Evolutionary conservation across 1,140 invertebrate genomes (phyloP).

Genomic region (Nymphalis io): DNA sequence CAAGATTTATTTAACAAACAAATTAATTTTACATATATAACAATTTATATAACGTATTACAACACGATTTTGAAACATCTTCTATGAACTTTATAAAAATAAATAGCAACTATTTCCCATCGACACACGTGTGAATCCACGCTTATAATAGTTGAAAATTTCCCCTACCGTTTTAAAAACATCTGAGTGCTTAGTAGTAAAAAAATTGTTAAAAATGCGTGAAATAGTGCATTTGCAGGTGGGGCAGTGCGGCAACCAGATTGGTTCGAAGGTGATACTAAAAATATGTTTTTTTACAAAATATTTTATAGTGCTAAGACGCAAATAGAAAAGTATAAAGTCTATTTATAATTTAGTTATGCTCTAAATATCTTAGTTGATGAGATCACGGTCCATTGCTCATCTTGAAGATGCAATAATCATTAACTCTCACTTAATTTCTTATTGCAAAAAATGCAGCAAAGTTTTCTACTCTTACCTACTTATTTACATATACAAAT

Average conservation of each 20-base stretch:
- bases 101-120: slow-evolving; percentile 4
- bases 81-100: neutral
- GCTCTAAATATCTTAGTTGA: slow-evolving; percentile 36
- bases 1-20: too few species aligned
- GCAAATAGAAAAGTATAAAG: slow-evolving; percentile 36
- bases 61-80: neutral
- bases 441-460: neutral
- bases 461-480: neutral
- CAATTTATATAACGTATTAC: neutral
- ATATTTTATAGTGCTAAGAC: slow-evolving; percentile 14
- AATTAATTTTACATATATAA: neutral
- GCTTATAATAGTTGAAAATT: slow-evolving; percentile 49
- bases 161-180: slow-evolving; percentile 32
- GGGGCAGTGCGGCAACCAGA: slow-evolving; percentile 97
- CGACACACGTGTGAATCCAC: slow-evolving; percentile 31
- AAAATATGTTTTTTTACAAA: slow-evolving; percentile 6
- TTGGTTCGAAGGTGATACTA: slow-evolving; percentile 91
- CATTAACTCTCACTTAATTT: slow-evolving; percentile 6
- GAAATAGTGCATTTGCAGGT: slow-evolving; percentile 97
- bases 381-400: slow-evolving; percentile 36
- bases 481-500: neutral
- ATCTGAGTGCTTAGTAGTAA: slow-evolving; percentile 33
- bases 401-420: slow-evolving; percentile 17
- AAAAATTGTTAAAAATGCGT: slow-evolving; percentile 85
- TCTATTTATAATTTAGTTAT: slow-evolving; percentile 50